A percentile compares a stretch with the other conserved stretches of the same genome.
Conservation (phyloP, 2,888 invertebrate genomes). For the Tinea trinotella region DNA sequence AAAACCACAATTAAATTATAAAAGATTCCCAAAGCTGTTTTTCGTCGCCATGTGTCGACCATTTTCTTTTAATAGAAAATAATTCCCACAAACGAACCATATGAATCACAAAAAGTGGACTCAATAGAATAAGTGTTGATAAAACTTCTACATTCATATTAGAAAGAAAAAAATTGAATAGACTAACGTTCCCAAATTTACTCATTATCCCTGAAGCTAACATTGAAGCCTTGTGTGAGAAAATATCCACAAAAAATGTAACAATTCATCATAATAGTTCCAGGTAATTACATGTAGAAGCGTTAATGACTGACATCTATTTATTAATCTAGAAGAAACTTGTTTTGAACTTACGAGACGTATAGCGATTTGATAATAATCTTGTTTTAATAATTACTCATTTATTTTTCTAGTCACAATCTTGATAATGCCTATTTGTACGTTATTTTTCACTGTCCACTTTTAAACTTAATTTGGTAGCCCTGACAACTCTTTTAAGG, state of each 20-base stretch:
- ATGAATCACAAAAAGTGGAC: neutral
- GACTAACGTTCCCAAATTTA: conserved; percentile 4
- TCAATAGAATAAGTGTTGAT: too few relatives aligned
- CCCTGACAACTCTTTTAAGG: conserved; percentile 57
- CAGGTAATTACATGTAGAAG: conserved; percentile 64
- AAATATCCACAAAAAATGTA: conserved; percentile 54
- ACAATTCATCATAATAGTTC: conserved; percentile 69
- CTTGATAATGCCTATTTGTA: conserved; percentile 64
- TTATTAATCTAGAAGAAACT: conserved; percentile 60
- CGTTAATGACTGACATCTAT: conserved; percentile 65
- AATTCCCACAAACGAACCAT: neutral
- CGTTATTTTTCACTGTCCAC: conserved; percentile 53
- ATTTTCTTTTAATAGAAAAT: too few relatives aligned
- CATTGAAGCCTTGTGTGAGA: conserved; percentile 42
- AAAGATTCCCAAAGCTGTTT: too few relatives aligned
- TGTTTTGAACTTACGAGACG: conserved; percentile 59
- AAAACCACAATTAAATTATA: too few relatives aligned
- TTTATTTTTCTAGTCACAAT: conserved; percentile 61
- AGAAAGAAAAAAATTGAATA: neutral
- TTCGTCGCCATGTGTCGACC: too few relatives aligned
- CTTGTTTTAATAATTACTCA: conserved; percentile 68
- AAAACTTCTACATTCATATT: neutral
- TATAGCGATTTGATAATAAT: conserved; percentile 66
- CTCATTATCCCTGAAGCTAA: conserved; percentile 45
- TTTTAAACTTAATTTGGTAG: conserved; percentile 52